Conservation (phyloP, 2,797 vertebrate species). For the Anisognathus igniventris region DNA sequence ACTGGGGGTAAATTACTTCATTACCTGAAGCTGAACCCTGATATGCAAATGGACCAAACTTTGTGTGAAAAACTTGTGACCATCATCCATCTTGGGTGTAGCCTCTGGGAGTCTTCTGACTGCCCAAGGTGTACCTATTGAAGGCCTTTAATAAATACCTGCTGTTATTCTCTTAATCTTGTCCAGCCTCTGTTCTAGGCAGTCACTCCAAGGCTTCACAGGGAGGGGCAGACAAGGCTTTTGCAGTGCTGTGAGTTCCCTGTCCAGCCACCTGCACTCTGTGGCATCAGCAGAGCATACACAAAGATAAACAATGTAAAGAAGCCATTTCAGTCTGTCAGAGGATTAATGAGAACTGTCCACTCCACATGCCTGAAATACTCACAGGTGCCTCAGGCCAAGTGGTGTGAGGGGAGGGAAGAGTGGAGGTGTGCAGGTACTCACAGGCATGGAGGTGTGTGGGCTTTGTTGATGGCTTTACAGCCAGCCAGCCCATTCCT, state of each 20-base stretch:
- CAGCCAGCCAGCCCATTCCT: background rate
- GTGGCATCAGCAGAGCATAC: background rate
- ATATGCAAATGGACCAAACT: background rate
- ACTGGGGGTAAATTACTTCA: background rate
- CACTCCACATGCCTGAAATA: background rate
- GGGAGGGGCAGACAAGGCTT: background rate
- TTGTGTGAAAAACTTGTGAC: background rate
- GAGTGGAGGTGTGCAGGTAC: background rate
- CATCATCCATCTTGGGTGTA: background rate
- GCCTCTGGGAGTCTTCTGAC: background rate
- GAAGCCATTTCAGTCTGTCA: background rate
- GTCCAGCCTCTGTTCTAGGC: background rate
- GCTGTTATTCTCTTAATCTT: background rate
- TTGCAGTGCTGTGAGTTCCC: background rate
- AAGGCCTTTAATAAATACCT: background rate
- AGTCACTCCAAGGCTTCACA: background rate
- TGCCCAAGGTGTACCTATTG: background rate
- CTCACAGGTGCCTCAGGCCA: background rate
- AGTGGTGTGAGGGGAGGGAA: background rate
- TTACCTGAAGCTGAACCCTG: background rate
- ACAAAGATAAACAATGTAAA: background rate
- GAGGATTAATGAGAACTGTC: background rate
- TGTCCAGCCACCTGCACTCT: background rate
- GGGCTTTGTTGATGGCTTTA: background rate
- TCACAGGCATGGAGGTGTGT: background rate